Conservation (phyloP, 2,113 vertebrate genomes). For the Microcebus murinus region DNA sequence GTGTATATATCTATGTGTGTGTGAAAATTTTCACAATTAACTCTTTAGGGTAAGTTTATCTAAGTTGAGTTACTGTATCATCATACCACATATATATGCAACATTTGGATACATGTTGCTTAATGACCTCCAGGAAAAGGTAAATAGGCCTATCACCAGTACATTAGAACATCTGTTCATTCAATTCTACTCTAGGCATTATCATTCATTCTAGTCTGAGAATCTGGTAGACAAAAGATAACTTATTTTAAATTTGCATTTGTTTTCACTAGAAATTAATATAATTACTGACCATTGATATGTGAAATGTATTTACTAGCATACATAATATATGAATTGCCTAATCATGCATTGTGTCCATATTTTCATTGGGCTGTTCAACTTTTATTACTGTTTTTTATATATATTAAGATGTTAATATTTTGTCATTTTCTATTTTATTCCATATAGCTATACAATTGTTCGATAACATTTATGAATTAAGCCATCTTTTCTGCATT, state of each 20-base stretch:
- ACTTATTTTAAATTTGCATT: neutral
- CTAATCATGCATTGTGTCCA: neutral
- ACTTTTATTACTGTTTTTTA: neutral
- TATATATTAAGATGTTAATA: neutral
- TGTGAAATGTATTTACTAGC: no score
- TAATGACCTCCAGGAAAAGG: neutral
- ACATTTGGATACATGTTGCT: neutral
- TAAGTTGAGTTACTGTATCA: neutral
- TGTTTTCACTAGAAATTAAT: neutral
- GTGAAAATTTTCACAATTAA: neutral
- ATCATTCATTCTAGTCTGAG: neutral
- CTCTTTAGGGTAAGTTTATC: neutral
- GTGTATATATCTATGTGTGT: neutral
- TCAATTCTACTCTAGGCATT: neutral
- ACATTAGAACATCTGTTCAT: neutral
- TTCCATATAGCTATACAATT: neutral
- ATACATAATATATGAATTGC: neutral
- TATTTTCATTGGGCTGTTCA: neutral
- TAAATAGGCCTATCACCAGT: neutral
- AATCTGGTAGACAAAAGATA: neutral
- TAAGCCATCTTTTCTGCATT: neutral
- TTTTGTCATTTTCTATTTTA: neutral
- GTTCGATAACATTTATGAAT: neutral
- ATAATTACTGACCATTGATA: neutral
- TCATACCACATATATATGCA: neutral